phyloP scores from a whole-genome alignment of 2,113 vertebrate species.

The Bothrops jararaca region DNA sequence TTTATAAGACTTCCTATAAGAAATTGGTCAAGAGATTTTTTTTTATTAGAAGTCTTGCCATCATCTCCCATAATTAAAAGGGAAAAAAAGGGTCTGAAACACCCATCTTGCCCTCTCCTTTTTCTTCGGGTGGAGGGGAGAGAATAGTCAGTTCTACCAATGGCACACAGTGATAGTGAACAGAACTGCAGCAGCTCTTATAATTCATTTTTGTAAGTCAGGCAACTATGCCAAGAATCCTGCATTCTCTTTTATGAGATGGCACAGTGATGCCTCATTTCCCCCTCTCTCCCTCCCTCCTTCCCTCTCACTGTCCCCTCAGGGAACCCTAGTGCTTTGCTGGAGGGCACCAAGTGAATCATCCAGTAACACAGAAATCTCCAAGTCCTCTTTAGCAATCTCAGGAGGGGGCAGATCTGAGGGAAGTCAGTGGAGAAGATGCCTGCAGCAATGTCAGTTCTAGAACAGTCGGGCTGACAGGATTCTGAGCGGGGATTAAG shows the following conservation, averaged over 20 bases:
- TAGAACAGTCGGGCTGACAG: slow-evolving; percentile 75
- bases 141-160: rapidly evolving
- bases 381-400: slow-evolving; percentile 77
- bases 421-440: slow-evolving; percentile 71
- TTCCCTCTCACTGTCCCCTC: neutral
- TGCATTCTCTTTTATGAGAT: slow-evolving; percentile 1
- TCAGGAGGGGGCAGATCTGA: slow-evolving; percentile 80
- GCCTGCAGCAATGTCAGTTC: slow-evolving; percentile 86
- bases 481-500: slow-evolving; percentile 79
- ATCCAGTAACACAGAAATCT: slow-evolving; percentile 72
- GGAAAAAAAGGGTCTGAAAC: neutral
- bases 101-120: neutral
- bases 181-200: rapidly evolving
- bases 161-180: rapidly evolving
- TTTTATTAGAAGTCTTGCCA: neutral
- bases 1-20: rapidly evolving
- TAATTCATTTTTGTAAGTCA: neutral
- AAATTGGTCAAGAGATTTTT: rapidly evolving
- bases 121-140: neutral
- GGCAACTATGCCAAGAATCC: neutral
- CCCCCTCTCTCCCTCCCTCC: neutral
- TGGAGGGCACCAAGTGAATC: slow-evolving; percentile 73
- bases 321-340: slow-evolving; percentile 62
- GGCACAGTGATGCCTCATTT: neutral
- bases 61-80: neutral